Evolutionary conservation across 2,888 invertebrate species (phyloP), one percentile per base, ranked within the genome.

Genomic region (Lapara coniferarum): DNA sequence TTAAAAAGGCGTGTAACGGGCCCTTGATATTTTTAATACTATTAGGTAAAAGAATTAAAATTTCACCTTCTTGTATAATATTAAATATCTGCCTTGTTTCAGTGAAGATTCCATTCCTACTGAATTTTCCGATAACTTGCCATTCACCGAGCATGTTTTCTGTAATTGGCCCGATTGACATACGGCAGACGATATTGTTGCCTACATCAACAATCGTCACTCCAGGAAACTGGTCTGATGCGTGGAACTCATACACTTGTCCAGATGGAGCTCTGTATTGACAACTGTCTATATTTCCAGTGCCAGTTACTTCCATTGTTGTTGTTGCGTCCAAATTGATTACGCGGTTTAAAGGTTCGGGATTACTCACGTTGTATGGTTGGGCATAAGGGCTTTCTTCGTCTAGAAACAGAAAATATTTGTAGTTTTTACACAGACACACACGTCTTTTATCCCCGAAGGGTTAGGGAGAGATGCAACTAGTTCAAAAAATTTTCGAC

Each of bases 51-150:
- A 25, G 25, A 2, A 25, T 25, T 25, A 25, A 25, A 25, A 25
- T 25, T 25, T 25, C 25, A 87, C 87, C 87, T 84, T 86, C 86
- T 75, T 73, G 56, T 66, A 81, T 72, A 14, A 87, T 70, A 10
- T 70, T 56, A 69, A 84, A 77, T 30, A 72, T 73, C 67, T 80
- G 78, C 8, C 69, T 75, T 58, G 55, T 73, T 73, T 86, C 83
- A 56, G 71, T 75, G 69, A 78, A 85, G 10, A 76, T 70, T 13
- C 73, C 73, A 30, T 74, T 76, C 68, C 80, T 70, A 37, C 75
- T 81, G 71, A 87, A 87, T 71, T 85, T 86, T 16, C 83, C 86
- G 70, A 77, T 76, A 2, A 87, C 53, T 49, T 73, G 76, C 86
- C 86, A 87, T 59, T 79, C 70, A 4, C 87, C 87, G 0, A 84